Conservation (phyloP, 2,888 invertebrate species). For the Metacarcinus magister region DNA sequence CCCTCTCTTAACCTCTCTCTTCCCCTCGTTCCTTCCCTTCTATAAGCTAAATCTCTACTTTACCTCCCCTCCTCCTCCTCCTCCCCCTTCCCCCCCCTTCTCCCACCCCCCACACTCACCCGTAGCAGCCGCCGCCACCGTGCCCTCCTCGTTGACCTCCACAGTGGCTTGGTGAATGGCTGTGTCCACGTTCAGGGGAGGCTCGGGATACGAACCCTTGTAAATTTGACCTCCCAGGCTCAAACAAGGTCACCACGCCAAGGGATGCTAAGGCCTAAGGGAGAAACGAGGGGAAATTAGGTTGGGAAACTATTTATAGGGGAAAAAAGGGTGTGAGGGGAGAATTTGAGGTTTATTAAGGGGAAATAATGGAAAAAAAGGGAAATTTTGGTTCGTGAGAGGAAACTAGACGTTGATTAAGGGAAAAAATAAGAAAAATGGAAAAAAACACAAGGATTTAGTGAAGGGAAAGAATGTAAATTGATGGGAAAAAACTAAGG, state of each 20-base stretch:
- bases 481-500: too few relatives aligned
- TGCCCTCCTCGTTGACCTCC: conserved; percentile 80
- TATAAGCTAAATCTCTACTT: not conserved
- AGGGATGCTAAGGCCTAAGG: conserved; percentile 63
- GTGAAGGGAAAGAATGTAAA: too few relatives aligned
- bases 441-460: too few relatives aligned
- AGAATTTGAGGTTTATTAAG: not conserved
- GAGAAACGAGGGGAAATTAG: not conserved
- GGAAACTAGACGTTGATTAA: too few relatives aligned
- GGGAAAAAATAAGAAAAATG: too few relatives aligned
- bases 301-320: not conserved
- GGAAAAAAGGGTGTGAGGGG: not conserved
- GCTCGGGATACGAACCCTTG: conserved; percentile 56
- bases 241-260: conserved; percentile 76
- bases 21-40: not conserved
- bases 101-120: conserved; percentile 3
- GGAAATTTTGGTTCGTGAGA: too few relatives aligned
- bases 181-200: conserved; percentile 59
- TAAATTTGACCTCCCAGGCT: conserved; percentile 57
- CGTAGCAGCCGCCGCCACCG: conserved; percentile 80
- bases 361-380: too few relatives aligned
- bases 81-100: too few relatives aligned
- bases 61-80: not conserved
- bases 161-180: conserved; percentile 78
- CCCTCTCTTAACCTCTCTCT: too few relatives aligned